Evolutionary conservation across 2,888 invertebrate genomes (phyloP), one percentile per base, ranked within the genome.

Genomic region (Tillus elongatus): DNA sequence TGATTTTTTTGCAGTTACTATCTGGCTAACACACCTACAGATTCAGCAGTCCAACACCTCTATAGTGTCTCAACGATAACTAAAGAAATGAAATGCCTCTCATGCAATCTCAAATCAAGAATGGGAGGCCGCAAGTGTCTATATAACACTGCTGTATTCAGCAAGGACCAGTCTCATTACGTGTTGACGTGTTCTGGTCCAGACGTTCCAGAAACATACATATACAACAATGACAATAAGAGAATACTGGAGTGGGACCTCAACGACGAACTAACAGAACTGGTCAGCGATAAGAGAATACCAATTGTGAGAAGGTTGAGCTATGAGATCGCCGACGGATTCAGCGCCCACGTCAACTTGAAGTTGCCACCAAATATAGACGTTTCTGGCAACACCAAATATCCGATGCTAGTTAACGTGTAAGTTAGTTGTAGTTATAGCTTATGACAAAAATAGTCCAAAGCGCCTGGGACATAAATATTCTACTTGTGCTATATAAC

Each of bases 1-100:
- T n/a, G n/a, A n/a, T n/a, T n/a, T n/a, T n/a, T n/a, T n/a, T 45
- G 14, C 66, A 90, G 89, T 40, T 95, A 89, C 71, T 96, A 86
- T 66, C 74, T 81, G 49, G 89, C 89, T 1, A 90, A 86, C 16
- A 75, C 76, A 3, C 79, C 76, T 44, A 68, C 72, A 8, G 82
- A 86, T 58, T 79, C 90, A 0, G 77, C 82, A 3, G 77, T 82
- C 36, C 77, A 84, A 54, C 92, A 93, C 62, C 67, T 95, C 28
- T 92, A 82, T 69, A 74, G 79, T 4, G 72, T 87, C 4, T 73
- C 77, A 42, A 66, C 71, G 0, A 62, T 68, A n/a, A 64, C 69
- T 3, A 54, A 55, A 36, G 52, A 63, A 51, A 62, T 72, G 44
- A 67, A 71, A 36, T 95, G 93, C 63, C 70, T 92, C 54, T 83